These are phyloP conservation scores for Spodoptera littoralis DNA, from an alignment of 2,888 invertebrate genomes.

Conservation along the genomic window DNA sequence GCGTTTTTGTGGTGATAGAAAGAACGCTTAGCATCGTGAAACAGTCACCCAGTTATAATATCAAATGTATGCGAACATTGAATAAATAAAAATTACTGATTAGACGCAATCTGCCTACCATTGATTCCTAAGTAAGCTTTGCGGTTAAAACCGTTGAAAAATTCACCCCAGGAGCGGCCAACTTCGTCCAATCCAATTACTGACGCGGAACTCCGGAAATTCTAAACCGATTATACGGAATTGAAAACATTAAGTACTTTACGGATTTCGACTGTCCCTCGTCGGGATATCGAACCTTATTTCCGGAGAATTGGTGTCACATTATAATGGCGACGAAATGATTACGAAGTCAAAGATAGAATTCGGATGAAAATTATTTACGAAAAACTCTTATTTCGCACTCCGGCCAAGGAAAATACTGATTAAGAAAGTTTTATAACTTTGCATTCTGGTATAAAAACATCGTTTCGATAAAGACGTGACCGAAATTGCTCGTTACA, in stretches of 20 bases:
- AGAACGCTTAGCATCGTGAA: no score
- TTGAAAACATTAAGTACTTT: conserved; percentile 88
- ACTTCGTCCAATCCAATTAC: conserved; percentile 87
- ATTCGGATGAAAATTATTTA: conserved; percentile 84
- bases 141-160: conserved; percentile 76
- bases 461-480: conserved; percentile 72
- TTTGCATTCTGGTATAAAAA: conserved; percentile 76
- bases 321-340: conserved; percentile 63
- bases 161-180: conserved; percentile 75
- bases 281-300: conserved; percentile 75
- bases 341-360: conserved; percentile 85
- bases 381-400: conserved; percentile 81
- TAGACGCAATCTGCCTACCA: conserved; percentile 64
- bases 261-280: conserved; percentile 72
- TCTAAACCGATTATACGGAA: conserved; percentile 89
- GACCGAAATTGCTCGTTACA: conserved; percentile 72
- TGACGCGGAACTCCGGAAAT: conserved; percentile 85
- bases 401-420: conserved; percentile 75
- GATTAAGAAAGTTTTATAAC: conserved; percentile 86
- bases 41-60: not conserved
- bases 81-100: conserved; percentile 56
- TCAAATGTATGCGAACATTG: conserved; percentile 26
- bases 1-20: no score
- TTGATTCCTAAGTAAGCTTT: conserved; percentile 70
- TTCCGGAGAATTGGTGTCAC: conserved; percentile 64